Percentiles rank a stretch among this genome's conserved stretches.
phyloP scores from a whole-genome alignment of 2,113 vertebrate genomes.

The Castor canadensis region DNA sequence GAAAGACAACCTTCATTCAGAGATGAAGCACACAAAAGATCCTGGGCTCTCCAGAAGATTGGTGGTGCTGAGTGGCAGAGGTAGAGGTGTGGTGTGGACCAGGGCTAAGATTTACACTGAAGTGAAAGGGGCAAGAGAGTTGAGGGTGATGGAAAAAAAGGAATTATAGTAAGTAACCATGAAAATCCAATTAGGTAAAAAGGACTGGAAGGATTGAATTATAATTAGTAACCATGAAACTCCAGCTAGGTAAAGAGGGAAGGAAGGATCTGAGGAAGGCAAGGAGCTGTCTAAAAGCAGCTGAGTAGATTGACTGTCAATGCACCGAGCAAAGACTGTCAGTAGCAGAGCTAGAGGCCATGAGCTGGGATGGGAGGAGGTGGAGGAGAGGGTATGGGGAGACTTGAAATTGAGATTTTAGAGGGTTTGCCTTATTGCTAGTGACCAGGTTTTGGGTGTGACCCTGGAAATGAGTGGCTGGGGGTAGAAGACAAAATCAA shows the following conservation, averaged over 20 bases:
- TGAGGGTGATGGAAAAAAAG: background rate
- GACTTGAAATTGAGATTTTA: background rate
- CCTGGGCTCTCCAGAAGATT: no score
- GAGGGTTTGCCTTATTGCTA: background rate
- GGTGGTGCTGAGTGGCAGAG: background rate
- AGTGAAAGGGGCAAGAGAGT: background rate
- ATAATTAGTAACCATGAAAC: background rate
- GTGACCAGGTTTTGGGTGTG: background rate
- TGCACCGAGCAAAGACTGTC: background rate
- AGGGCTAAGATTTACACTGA: background rate
- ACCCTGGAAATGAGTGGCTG: background rate
- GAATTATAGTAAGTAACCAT: background rate
- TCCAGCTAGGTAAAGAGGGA: background rate
- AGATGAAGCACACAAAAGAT: no score
- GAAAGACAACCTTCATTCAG: no score
- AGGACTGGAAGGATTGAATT: no score
- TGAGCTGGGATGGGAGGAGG: background rate
- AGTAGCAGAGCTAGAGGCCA: background rate
- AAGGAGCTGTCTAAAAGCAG: background rate
- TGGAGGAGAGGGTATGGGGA: background rate
- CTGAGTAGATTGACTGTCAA: background rate
- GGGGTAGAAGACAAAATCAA: background rate
- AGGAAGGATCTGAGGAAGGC: background rate
- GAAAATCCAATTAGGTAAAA: background rate
- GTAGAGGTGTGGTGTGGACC: background rate